These are phyloP conservation scores for Plagodis dolabraria DNA, from an alignment of 2,888 invertebrate genomes.

Conservation along the genomic window DNA sequence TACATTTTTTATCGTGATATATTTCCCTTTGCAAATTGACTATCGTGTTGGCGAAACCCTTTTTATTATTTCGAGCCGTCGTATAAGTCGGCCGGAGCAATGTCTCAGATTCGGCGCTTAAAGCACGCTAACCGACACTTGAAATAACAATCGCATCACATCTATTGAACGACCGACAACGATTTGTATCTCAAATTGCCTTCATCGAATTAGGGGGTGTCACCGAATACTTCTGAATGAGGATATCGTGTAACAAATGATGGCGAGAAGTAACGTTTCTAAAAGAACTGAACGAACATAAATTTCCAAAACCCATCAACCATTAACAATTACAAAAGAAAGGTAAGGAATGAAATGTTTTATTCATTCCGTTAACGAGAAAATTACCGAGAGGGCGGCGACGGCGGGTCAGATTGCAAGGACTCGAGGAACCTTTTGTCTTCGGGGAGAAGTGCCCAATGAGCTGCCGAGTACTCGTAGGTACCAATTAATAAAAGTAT, in stretches of 20 bases:
- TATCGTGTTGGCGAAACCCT: slow-evolving; percentile 47
- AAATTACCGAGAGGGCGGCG: slow-evolving; percentile 81
- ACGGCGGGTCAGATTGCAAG: slow-evolving; percentile 79
- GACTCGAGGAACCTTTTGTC: slow-evolving; percentile 76
- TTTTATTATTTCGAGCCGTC: slow-evolving; percentile 52
- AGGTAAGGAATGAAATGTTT: slow-evolving; percentile 84
- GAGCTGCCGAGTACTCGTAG: slow-evolving; percentile 70
- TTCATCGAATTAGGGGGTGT: slow-evolving; percentile 45
- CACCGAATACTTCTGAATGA: slow-evolving; percentile 48
- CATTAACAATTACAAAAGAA: slow-evolving; percentile 84
- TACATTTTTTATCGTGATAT: slow-evolving; percentile 74
- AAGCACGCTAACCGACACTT: slow-evolving; percentile 23
- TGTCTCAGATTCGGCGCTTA: slow-evolving; percentile 36
- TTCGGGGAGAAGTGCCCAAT: slow-evolving; percentile 77
- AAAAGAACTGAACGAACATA: slow-evolving; percentile 72
- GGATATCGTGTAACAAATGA: slow-evolving; percentile 65
- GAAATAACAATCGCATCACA: slow-evolving; percentile 35
- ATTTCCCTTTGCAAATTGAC: slow-evolving; percentile 69
- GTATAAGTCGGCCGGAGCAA: slow-evolving; percentile 36
- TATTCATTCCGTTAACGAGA: slow-evolving; percentile 84
- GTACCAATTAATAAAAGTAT: slow-evolving; percentile 73
- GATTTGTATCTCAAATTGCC: slow-evolving; percentile 41
- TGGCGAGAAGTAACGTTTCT: slow-evolving; percentile 57
- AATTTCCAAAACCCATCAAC: slow-evolving; percentile 81
- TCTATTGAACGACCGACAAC: slow-evolving; percentile 27